Evolutionary conservation across 1,140 invertebrate species (phyloP), one percentile per base, ranked within the genome.

Genomic region (Portunus trituberculatus): DNA sequence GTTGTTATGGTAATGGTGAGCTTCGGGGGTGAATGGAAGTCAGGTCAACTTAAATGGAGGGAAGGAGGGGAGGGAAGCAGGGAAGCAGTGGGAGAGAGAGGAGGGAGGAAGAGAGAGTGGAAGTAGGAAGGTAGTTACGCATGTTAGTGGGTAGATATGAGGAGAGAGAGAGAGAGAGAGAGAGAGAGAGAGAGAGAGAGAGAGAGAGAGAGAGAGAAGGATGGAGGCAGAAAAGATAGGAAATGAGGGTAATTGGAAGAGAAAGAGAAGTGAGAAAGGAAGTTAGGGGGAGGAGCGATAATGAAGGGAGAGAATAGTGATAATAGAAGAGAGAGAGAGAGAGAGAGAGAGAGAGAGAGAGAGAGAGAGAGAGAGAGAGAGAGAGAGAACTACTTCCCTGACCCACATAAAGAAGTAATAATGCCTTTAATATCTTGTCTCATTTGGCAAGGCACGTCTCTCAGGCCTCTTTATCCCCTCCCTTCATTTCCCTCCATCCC

Each of bases 331-430:
- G 52, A 59, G 52, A 59, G 52, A 59, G 52, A 59, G 52, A 59
- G 39, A 87, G n/a, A 87, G 39, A 87, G 39, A 87, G n/a, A 29
- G 84, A 87, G n/a, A 87, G n/a, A 87, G 84, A 87, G n/a, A 87
- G 84, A 87, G 84, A 88, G 46, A 88, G 25, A 88, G n/a, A 32
- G 46, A 88, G 25, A 31, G 46, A 88, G 46, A 29, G 28, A 32
- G 46, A 29, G 86, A 31, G 25, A 45, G 25, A 31, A 88, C 32
- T n/a, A 46, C 32, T 16, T 16, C 31, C 14, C 46, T 88, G 32
- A 6, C 31, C 20, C 32, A 88, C 46, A 29, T 31, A 88, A 25
- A 32, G 86, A 31, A 88, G 25, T 46, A 88, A 46, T 59, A 59
- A 14, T 59, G 52, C 52, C 8, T 59, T 59, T 59, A 59, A 59